phyloP scores from a whole-genome alignment of 2,888 invertebrate species.

The Lithophane ornitopus region DNA sequence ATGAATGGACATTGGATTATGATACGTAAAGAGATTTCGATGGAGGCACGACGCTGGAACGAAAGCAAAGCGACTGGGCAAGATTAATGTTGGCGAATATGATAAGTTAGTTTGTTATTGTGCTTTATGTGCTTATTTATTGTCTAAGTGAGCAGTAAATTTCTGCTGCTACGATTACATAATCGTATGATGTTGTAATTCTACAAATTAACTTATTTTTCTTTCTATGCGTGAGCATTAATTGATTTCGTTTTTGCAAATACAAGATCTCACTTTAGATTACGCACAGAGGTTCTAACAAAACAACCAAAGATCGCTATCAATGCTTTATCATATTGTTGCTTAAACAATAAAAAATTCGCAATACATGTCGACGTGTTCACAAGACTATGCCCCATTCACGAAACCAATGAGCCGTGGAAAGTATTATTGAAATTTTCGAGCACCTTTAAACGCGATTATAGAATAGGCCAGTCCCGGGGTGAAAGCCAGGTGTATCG shows the following conservation, averaged over 20 bases:
- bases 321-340: constrained; percentile 67
- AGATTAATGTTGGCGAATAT: constrained; percentile 65
- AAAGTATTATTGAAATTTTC: constrained; percentile 83
- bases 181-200: constrained; percentile 1
- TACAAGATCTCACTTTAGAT: constrained; percentile 56
- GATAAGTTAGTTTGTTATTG: constrained; percentile 53
- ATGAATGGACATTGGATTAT: constrained; percentile 89
- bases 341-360: constrained; percentile 74
- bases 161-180: not conserved
- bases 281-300: constrained; percentile 33
- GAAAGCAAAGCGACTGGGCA: constrained; percentile 61
- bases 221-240: not conserved
- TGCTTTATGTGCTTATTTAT: constrained; percentile 10
- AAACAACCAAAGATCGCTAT: constrained; percentile 69
- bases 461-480: constrained; percentile 75
- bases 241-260: constrained; percentile 36
- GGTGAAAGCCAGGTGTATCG: constrained; percentile 88
- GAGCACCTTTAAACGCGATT: constrained; percentile 78
- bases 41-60: constrained; percentile 73
- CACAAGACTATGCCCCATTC: constrained; percentile 73
- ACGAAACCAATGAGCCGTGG: constrained; percentile 83
- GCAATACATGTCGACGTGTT: constrained; percentile 74
- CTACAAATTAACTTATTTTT: not conserved
- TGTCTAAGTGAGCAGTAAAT: constrained; percentile 6
- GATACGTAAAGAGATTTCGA: constrained; percentile 83